phyloP scores from a whole-genome alignment of 2,113 vertebrate species.

The Tupaia chinensis region DNA sequence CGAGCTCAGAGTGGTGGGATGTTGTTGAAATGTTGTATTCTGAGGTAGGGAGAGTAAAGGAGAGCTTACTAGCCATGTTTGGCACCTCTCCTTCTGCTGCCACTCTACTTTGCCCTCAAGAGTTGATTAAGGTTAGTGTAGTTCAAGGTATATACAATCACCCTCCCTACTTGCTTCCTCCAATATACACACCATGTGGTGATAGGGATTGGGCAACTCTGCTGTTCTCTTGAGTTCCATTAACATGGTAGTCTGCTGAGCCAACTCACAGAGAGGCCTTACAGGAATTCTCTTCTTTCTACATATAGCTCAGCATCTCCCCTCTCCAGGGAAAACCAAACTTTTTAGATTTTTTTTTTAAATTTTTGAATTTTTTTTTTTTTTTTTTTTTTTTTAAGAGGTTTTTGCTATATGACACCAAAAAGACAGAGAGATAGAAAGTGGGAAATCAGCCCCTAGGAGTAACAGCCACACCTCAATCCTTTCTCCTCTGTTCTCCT shows the following conservation, averaged over 20 bases:
- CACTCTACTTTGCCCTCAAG: background rate
- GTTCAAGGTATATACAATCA: background rate
- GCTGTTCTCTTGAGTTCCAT: background rate
- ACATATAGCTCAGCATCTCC: background rate
- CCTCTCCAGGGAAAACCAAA: background rate
- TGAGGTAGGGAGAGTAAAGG: background rate
- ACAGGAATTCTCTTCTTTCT: background rate
- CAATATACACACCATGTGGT: fast-evolving
- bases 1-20: background rate
- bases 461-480: too few species aligned
- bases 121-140: background rate
- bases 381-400: too few species aligned
- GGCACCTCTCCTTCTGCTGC: background rate
- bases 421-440: too few species aligned
- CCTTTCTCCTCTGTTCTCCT: too few species aligned
- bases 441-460: too few species aligned
- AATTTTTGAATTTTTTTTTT: too few species aligned
- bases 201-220: background rate
- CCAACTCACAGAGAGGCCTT: background rate
- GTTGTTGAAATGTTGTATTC: too few species aligned
- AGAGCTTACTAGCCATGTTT: background rate
- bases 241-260: background rate
- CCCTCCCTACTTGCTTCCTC: fast-evolving
- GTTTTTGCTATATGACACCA: too few species aligned
- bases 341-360: too few species aligned